Evolutionary conservation across 2,113 vertebrate genomes (phyloP).

Genomic region (Nanorana parkeri): DNA sequence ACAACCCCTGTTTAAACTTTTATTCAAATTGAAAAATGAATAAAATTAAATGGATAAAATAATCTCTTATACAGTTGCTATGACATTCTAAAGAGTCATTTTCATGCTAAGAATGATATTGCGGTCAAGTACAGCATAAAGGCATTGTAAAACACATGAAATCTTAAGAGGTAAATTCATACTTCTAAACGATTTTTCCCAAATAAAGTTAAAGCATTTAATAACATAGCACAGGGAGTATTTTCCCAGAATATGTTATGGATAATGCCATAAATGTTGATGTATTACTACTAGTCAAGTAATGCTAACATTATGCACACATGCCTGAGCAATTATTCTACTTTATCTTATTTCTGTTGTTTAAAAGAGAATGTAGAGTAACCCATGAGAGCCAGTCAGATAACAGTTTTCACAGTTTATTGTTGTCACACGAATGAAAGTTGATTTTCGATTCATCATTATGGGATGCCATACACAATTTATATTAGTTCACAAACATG

Average conservation of each 20-base stretch:
- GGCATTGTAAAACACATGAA: background rate
- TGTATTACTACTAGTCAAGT: background rate
- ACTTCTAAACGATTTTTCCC: background rate
- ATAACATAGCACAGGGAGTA: no score
- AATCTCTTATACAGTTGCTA: background rate
- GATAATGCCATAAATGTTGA: no score
- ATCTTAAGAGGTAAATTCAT: background rate
- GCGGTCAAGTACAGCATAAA: conserved; percentile 4
- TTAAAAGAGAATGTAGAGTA: no score
- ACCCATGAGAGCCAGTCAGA: no score
- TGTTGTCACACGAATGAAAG: no score
- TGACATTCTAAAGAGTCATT: background rate
- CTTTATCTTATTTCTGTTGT: no score
- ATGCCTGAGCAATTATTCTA: no score
- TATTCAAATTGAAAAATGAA: conserved; percentile 3
- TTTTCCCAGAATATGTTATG: no score
- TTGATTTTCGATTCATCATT: no score
- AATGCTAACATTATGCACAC: background rate
- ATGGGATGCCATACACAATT: no score
- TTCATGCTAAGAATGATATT: background rate
- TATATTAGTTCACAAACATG: no score
- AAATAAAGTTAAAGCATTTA: background rate
- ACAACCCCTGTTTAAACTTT: conserved; percentile 12
- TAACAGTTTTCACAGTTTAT: no score
- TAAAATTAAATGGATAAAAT: conserved; percentile 27